Evolutionary conservation across 2,797 vertebrate species (phyloP).

Genomic region (Pygocentrus nattereri): DNA sequence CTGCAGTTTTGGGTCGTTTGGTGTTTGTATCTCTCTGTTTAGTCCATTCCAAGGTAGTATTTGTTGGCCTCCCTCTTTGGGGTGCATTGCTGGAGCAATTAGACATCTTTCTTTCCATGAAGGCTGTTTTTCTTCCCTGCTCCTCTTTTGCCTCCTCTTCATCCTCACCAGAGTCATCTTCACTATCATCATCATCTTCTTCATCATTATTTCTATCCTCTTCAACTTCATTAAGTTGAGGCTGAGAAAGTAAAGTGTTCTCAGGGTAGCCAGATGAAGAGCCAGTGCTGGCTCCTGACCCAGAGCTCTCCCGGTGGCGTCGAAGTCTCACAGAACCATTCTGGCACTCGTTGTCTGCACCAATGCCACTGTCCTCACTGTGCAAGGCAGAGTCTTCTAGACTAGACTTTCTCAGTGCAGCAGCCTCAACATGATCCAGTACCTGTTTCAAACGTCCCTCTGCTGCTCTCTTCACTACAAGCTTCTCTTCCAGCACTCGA

Average conservation of each 20-base stretch:
- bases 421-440: conserved; percentile 79
- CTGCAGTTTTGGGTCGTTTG: conserved; percentile 58
- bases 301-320: conserved; percentile 67
- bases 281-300: conserved; percentile 60
- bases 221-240: conserved; percentile 57
- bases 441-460: conserved; percentile 80
- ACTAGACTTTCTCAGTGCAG: conserved; percentile 67
- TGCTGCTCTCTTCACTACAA: conserved; percentile 77
- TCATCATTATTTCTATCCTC: conserved; percentile 59
- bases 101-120: conserved; percentile 66
- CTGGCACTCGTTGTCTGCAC: conserved; percentile 87
- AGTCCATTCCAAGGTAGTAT: not conserved
- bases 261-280: conserved; percentile 49
- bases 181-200: conserved; percentile 11
- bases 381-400: conserved; percentile 83
- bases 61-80: conserved; percentile 35
- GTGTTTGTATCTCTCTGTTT: conserved; percentile 45
- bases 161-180: conserved; percentile 32
- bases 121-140: conserved; percentile 70
- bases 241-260: conserved; percentile 60
- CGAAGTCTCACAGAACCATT: conserved; percentile 69
- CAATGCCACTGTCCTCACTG: conserved; percentile 95
- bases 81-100: conserved; percentile 69
- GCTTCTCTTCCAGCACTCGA: conserved; percentile 77
- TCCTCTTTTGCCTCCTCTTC: conserved; percentile 49